Conservation (phyloP, 2,797 vertebrate genomes). For the Spinus olivaceus region DNA sequence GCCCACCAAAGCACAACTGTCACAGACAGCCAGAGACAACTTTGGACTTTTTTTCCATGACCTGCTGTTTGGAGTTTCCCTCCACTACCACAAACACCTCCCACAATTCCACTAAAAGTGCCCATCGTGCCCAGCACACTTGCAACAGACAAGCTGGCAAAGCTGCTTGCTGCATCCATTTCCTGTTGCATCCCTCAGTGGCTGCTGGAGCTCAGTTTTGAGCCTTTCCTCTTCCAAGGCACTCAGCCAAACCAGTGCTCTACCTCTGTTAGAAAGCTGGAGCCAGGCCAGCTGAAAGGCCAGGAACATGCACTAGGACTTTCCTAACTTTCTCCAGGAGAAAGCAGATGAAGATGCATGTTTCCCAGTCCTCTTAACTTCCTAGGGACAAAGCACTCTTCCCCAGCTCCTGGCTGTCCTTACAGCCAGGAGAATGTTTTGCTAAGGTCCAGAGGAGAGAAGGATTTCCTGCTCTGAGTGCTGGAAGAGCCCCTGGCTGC, state of each 20-base stretch:
- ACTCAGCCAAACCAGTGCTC: background rate
- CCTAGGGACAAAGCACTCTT: background rate
- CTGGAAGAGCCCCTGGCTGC: background rate
- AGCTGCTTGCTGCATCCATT: background rate
- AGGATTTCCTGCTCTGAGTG: background rate
- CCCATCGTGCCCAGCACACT: background rate
- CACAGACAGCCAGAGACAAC: rapidly evolving
- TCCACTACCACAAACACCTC: background rate
- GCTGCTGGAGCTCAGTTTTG: background rate
- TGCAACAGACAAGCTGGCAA: background rate
- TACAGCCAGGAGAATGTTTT: rapidly evolving
- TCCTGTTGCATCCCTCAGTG: background rate
- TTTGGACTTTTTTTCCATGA: background rate
- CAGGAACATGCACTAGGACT: background rate
- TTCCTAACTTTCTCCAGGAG: background rate
- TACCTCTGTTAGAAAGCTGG: background rate
- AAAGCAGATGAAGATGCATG: background rate
- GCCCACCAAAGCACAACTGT: background rate
- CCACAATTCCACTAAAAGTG: background rate
- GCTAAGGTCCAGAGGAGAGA: background rate
- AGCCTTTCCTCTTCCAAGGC: background rate
- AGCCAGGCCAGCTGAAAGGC: background rate
- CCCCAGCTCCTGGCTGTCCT: background rate
- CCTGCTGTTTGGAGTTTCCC: background rate
- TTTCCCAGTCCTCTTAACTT: background rate